A percentile compares a stretch with the other conserved stretches of the same genome.
These are phyloP conservation scores for Nymphalis c-album DNA, from an alignment of 2,888 invertebrate species.

Conservation along the genomic window DNA sequence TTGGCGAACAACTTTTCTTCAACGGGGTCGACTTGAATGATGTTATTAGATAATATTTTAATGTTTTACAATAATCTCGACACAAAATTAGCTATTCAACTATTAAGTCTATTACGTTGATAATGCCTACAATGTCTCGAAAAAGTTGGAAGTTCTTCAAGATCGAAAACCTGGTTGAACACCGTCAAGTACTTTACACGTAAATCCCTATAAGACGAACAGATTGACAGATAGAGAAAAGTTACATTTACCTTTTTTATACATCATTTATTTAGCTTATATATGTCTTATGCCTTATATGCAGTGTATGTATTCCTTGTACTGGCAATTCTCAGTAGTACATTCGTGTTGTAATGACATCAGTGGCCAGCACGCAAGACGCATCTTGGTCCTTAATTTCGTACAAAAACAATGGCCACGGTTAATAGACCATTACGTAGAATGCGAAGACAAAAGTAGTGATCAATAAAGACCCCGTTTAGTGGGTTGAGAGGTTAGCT, in stretches of 20 bases:
- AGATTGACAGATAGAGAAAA: neutral
- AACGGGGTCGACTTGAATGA: too few species aligned
- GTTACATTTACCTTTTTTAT: neutral
- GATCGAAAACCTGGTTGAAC: neutral
- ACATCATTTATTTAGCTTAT: too few species aligned
- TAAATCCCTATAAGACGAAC: neutral
- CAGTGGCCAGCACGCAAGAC: constrained; percentile 22
- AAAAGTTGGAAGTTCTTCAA: neutral
- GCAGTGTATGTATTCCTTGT: neutral
- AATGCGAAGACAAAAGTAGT: constrained; percentile 72
- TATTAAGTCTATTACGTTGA: neutral
- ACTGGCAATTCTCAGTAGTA: too few species aligned
- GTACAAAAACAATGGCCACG: constrained; percentile 62
- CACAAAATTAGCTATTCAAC: too few species aligned
- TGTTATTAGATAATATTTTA: too few species aligned
- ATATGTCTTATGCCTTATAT: neutral
- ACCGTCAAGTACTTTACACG: constrained; percentile 2
- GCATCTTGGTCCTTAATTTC: constrained; percentile 56
- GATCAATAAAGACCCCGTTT: constrained; percentile 64
- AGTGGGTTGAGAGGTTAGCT: constrained; percentile 54
- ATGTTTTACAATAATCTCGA: too few species aligned
- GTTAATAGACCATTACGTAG: constrained; percentile 68
- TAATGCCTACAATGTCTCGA: neutral
- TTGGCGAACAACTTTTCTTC: too few species aligned
- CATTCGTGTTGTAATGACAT: neutral